These are phyloP conservation scores for Pristionchus arcanus DNA, from an alignment of 2,888 invertebrate genomes.

Conservation along the genomic window DNA sequence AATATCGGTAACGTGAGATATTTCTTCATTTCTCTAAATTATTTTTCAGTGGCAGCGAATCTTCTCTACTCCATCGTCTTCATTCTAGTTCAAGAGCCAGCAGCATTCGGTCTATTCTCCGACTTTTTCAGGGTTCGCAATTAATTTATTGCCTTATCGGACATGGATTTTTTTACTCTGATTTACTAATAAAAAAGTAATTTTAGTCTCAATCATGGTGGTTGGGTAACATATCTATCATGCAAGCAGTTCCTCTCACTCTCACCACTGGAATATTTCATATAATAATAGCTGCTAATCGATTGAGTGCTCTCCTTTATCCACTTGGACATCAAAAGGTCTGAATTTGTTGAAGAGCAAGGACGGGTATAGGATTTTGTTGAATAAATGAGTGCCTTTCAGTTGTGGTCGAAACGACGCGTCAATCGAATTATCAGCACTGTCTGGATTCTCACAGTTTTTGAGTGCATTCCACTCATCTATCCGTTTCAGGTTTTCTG, in stretches of 20 bases:
- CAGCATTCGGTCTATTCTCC: neutral
- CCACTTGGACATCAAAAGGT: neutral
- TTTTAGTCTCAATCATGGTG: neutral
- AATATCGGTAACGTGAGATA: neutral
- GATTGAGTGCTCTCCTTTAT: neutral
- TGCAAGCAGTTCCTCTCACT: slow-evolving; percentile 25
- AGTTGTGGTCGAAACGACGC: neutral
- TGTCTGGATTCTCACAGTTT: neutral
- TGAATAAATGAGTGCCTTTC: neutral
- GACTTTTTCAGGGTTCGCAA: neutral
- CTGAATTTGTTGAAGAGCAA: neutral
- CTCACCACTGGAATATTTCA: neutral
- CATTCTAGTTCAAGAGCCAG: slow-evolving; percentile 16
- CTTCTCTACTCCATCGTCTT: slow-evolving; percentile 4
- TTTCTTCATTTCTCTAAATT: neutral
- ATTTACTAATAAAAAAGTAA: too few relatives aligned
- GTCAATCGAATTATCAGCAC: neutral
- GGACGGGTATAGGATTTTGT: too few relatives aligned
- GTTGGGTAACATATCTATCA: neutral
- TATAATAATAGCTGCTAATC: neutral
- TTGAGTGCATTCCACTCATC: slow-evolving; percentile 19
- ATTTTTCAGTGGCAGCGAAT: neutral
- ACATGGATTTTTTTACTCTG: neutral
- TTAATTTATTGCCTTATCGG: too few relatives aligned
- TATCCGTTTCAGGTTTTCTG: neutral